Conservation (phyloP, 37 sponge, comb jelly and placozoan genomes). For the Spongia lamella region DNA sequence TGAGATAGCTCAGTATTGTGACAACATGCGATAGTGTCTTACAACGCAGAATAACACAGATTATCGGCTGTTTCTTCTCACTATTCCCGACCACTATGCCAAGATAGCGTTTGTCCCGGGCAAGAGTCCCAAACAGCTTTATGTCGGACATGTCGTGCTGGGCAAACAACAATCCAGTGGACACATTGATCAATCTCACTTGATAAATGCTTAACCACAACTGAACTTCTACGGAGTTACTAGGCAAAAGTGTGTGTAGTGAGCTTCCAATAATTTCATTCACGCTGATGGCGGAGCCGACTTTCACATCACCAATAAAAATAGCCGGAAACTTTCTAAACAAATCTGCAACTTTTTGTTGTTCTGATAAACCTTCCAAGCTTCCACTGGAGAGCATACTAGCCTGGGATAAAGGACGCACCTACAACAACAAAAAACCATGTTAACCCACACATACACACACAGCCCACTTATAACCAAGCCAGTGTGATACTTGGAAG, state of each 20-base stretch:
- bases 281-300: conserved; percentile 23
- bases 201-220: conserved; percentile 46
- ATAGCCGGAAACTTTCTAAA: conserved; percentile 39
- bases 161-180: neutral
- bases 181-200: conserved; percentile 24
- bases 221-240: conserved; percentile 8
- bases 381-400: too few relatives aligned
- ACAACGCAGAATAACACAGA: conserved; percentile 48
- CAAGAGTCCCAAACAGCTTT: conserved; percentile 40
- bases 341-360: conserved; percentile 6
- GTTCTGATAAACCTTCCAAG: too few relatives aligned
- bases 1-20: conserved; percentile 36
- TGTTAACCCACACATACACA: too few relatives aligned
- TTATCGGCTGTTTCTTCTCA: conserved; percentile 53
- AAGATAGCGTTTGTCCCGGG: conserved; percentile 42
- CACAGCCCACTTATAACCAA: too few relatives aligned
- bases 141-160: conserved; percentile 49
- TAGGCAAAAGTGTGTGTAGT: conserved; percentile 24
- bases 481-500: too few relatives aligned
- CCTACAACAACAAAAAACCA: too few relatives aligned
- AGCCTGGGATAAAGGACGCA: too few relatives aligned
- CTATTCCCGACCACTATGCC: conserved; percentile 43
- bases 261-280: conserved; percentile 41
- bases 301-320: conserved; percentile 28
- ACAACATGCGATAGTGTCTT: conserved; percentile 51